Percentiles rank a stretch among this genome's conserved stretches.
Conservation (phyloP, 2,888 invertebrate species). For the Schrankia costaestrigalis region DNA sequence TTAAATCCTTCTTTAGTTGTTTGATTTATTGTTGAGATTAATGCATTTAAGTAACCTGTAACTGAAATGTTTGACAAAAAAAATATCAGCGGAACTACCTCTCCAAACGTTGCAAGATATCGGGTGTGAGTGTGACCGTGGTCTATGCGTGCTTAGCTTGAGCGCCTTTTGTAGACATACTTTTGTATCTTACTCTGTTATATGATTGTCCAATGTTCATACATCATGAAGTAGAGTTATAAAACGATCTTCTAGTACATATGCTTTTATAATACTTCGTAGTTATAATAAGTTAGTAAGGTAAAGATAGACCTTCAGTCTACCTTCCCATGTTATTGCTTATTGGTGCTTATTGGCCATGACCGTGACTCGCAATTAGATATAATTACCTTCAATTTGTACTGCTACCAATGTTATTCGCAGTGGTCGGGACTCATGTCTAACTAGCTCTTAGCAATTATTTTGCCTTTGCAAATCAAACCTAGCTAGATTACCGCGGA, state of each 20-base stretch:
- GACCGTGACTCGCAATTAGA: slow-evolving; percentile 77
- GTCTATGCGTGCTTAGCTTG: too few species aligned
- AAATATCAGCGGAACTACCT: too few species aligned
- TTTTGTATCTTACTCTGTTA: too few species aligned
- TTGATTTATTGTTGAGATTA: too few species aligned
- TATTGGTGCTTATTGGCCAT: slow-evolving; percentile 80
- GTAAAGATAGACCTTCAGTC: slow-evolving; percentile 49
- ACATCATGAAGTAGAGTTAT: too few species aligned
- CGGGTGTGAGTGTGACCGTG: too few species aligned
- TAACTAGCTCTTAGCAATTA: slow-evolving; percentile 61
- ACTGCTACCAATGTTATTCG: slow-evolving; percentile 67
- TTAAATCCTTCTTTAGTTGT: too few species aligned
- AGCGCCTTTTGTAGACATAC: too few species aligned
- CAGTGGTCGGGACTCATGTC: slow-evolving; percentile 57
- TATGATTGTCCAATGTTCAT: too few species aligned
- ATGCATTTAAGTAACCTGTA: too few species aligned
- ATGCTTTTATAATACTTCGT: neutral
- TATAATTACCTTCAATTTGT: slow-evolving; percentile 78
- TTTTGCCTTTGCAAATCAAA: slow-evolving; percentile 61
- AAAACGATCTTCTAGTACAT: neutral
- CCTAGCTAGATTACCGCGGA: slow-evolving; percentile 49
- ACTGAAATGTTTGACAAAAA: too few species aligned
- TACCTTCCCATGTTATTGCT: slow-evolving; percentile 70
- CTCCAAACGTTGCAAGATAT: too few species aligned
- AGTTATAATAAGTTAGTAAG: slow-evolving; percentile 28